Conservation (phyloP, 2,797 vertebrate species). For the Liasis olivaceus region DNA sequence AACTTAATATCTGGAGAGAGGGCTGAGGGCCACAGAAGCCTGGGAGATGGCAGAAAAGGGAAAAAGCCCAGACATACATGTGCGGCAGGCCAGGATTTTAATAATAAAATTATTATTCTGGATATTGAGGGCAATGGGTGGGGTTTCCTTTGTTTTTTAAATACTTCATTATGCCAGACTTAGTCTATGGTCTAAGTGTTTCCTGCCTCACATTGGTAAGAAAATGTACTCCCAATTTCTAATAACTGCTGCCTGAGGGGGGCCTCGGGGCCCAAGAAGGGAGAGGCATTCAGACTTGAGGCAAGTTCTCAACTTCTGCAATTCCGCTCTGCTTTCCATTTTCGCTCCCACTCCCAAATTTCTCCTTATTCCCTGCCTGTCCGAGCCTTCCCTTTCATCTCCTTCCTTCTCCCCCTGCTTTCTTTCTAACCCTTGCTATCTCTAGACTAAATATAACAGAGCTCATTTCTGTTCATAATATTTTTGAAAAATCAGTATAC, state of each 20-base stretch:
- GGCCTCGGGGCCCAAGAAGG: background rate
- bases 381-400: background rate
- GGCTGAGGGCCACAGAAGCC: background rate
- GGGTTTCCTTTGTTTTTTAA: background rate
- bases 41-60: background rate
- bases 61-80: background rate
- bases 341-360: background rate
- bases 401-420: background rate
- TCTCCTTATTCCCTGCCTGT: background rate
- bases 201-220: background rate
- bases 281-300: background rate
- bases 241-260: background rate
- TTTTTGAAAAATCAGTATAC: background rate
- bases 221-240: background rate
- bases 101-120: background rate
- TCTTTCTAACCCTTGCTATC: background rate
- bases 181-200: background rate
- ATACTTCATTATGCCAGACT: background rate
- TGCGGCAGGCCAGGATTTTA: background rate
- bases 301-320: background rate
- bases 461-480: background rate
- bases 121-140: background rate
- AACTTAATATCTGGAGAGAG: background rate
- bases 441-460: background rate
- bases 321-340: background rate